Conservation (phyloP, 2,888 invertebrate genomes). For the Polydrusus cervinus region DNA sequence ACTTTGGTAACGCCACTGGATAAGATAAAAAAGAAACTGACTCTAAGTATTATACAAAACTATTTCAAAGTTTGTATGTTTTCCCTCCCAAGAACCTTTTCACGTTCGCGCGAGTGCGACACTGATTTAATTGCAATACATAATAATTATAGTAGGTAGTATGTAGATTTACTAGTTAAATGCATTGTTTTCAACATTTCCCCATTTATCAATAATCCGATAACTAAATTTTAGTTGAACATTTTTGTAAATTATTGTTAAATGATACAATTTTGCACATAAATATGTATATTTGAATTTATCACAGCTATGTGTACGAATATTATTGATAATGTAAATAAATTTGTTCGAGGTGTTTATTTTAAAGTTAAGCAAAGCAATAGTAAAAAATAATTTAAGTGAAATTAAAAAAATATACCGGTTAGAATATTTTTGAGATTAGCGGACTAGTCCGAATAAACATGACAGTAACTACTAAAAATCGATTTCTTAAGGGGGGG, state of each 20-base stretch:
- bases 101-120: no score
- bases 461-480: no score
- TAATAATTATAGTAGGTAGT: neutral
- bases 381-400: conserved; percentile 3
- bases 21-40: no score
- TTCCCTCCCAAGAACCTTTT: no score
- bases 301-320: neutral
- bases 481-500: no score
- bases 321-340: conserved; percentile 25
- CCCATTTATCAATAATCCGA: neutral
- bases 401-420: neutral
- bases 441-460: no score
- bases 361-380: conserved; percentile 22
- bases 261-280: conserved; percentile 16
- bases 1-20: no score
- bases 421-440: neutral
- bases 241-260: conserved; percentile 1
- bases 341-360: conserved; percentile 28
- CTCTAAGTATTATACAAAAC: no score
- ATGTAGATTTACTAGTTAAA: neutral
- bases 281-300: neutral
- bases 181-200: conserved; percentile 4
- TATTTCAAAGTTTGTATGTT: no score
- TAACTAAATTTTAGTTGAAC: neutral
- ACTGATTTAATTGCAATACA: no score